Evolutionary conservation across 2,113 vertebrate genomes (phyloP).

Genomic region (Mustela lutreola): DNA sequence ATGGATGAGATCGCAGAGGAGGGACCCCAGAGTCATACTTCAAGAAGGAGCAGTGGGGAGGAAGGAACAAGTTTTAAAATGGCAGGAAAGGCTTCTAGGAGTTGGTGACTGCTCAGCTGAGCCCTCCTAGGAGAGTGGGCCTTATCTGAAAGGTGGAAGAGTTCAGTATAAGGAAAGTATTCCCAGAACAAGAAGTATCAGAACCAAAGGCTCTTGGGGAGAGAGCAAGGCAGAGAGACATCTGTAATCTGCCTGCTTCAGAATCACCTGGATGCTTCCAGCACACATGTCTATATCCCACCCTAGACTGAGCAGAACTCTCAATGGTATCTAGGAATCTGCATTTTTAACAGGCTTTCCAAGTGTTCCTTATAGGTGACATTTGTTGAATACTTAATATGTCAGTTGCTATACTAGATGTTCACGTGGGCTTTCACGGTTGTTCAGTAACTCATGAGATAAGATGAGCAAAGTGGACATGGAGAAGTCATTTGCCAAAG

Average conservation of each 20-base stretch:
- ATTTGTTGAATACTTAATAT: background rate
- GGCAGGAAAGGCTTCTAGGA: background rate
- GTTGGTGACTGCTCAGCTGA: background rate
- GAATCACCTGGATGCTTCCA: too few relatives aligned
- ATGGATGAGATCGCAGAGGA: background rate
- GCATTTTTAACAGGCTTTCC: background rate
- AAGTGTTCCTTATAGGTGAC: background rate
- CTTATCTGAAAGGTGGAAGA: background rate
- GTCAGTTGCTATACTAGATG: background rate
- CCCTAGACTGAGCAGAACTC: background rate
- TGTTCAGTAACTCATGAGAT: background rate
- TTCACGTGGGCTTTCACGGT: accelerated
- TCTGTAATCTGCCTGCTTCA: background rate
- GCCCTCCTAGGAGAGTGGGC: background rate
- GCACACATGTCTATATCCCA: too few relatives aligned
- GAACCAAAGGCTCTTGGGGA: background rate
- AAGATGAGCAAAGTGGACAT: background rate
- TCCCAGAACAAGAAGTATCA: background rate
- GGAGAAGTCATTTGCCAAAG: background rate
- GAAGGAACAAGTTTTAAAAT: background rate
- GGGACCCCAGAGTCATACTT: background rate
- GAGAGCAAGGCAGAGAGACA: background rate
- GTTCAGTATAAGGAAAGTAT: background rate
- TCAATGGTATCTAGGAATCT: accelerated
- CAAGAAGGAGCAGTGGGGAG: background rate